Conservation (phyloP, 2,888 invertebrate genomes). For the Aelia acuminata region DNA sequence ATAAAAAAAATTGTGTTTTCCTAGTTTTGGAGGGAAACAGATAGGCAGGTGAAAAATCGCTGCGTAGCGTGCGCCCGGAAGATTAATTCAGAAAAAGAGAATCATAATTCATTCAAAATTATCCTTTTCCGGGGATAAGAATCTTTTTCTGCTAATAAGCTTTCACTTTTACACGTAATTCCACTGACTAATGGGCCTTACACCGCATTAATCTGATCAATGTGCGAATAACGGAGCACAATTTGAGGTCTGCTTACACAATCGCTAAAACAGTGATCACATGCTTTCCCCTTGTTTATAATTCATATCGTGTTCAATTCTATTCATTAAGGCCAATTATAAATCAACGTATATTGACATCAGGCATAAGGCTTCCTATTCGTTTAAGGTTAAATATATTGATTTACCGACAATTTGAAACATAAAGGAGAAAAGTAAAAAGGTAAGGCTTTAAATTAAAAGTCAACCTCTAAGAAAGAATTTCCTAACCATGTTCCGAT, state of each 20-base stretch:
- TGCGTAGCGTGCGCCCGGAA: neutral
- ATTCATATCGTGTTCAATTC: no score
- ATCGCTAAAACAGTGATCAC: no score
- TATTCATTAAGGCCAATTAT: no score
- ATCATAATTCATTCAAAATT: constrained; percentile 35
- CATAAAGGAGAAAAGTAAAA: no score
- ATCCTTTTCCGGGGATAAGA: neutral
- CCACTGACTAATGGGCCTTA: neutral
- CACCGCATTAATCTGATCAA: neutral
- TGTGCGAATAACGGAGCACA: neutral
- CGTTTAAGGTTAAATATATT: no score
- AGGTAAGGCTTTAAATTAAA: no score
- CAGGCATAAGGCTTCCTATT: no score
- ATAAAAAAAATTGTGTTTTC: neutral
- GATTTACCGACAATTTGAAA: no score
- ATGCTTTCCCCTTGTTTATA: no score
- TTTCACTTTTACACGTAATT: constrained; percentile 35
- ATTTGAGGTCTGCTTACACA: neutral
- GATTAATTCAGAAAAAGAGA: constrained; percentile 35
- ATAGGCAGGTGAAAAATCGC: constrained; percentile 20
- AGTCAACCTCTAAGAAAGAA: no score
- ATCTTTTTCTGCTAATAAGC: constrained; percentile 30
- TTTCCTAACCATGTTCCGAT: no score
- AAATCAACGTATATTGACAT: no score
- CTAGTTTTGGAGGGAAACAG: neutral